phyloP scores from a whole-genome alignment of 2,113 vertebrate genomes.

The Ictalurus punctatus region DNA sequence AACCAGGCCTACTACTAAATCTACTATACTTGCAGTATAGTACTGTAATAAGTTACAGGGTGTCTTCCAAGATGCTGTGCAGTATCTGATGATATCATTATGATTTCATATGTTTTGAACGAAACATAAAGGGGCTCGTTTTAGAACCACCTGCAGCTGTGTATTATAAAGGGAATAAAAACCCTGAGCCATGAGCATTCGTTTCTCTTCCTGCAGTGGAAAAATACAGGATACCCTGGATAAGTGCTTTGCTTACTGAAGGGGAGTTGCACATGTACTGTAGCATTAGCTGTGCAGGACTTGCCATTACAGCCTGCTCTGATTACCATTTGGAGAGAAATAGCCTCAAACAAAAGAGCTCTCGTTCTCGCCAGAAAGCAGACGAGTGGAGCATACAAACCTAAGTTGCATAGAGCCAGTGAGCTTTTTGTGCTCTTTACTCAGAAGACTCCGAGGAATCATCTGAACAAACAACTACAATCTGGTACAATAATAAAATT shows the following conservation, averaged over 20 bases:
- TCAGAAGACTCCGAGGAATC: constrained; percentile 40
- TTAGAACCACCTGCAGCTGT: constrained; percentile 25
- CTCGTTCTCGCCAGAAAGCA: constrained; percentile 40
- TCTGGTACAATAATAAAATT: constrained; percentile 45
- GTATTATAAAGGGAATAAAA: background rate
- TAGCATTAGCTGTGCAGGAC: constrained; percentile 46
- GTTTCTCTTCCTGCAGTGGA: constrained; percentile 35
- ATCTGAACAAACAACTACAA: constrained; percentile 51
- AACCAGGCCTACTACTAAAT: background rate
- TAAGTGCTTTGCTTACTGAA: constrained; percentile 39
- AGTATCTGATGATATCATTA: too few species aligned
- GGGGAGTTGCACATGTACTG: constrained; percentile 48
- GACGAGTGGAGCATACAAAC: constrained; percentile 53
- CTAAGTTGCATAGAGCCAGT: constrained; percentile 23
- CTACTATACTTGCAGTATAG: background rate
- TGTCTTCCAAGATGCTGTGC: background rate
- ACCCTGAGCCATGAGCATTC: background rate
- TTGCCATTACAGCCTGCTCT: constrained; percentile 42
- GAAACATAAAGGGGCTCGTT: background rate
- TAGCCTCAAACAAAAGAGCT: constrained; percentile 54
- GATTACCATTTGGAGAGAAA: constrained; percentile 55
- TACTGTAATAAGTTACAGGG: background rate
- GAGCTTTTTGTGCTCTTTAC: constrained; percentile 36
- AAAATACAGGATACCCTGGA: constrained; percentile 42
- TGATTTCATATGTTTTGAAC: background rate